Base-by-base conservation (phyloP, 2,888 invertebrate genomes). In the Epirrita christyi region DNA sequence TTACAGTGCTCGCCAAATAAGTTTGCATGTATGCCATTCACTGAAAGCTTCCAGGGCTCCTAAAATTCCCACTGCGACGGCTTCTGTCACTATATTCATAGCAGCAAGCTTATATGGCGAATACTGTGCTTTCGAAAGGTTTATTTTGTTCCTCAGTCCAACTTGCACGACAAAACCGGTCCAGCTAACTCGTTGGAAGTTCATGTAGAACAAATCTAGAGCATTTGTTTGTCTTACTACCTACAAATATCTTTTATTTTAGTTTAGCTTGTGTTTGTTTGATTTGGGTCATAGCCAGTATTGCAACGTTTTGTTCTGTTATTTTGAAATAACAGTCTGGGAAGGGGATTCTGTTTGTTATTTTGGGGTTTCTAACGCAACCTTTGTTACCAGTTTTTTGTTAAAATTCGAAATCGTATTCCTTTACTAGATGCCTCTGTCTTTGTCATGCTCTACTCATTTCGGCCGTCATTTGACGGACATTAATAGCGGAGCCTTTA, bases 221-320 rank as follows among this genome's bases (percentile, higher is more conserved):
- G 40, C 60, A 58, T 59, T 60, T n/a, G n/a, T n/a, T 50, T 55
- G 41, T 56, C 42, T 46, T 34, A 42, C 42, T 9, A 9, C 2
- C 28, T 49, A 46, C 49, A 32, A 32, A 32, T 50, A 40, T 34
- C 29, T 44, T 41, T 38, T 56, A 63, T 61, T 66, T 60, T 62
- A 50, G 57, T 62, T 62, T 52, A 41, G 47, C 28, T 43, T 50
- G 45, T 48, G 45, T 48, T 50, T 62, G 51, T 65, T 63, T 63
- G 52, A 62, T 62, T 67, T 60, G 60, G 60, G 55, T 48, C 49
- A 59, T 56, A 59, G 56, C 64, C 63, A 59, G 54, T 42, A 42
- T 29, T 48, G 49, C 48, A 55, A 55, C 15, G 49, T 42, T 28
- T 52, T 37, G n/a, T 45, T 52, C 49, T 55, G 32, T 51, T 38